Evolutionary conservation across 2,113 vertebrate genomes (phyloP), one percentile per base, ranked within the genome.

Genomic region (Hippocampus guttulatus): DNA sequence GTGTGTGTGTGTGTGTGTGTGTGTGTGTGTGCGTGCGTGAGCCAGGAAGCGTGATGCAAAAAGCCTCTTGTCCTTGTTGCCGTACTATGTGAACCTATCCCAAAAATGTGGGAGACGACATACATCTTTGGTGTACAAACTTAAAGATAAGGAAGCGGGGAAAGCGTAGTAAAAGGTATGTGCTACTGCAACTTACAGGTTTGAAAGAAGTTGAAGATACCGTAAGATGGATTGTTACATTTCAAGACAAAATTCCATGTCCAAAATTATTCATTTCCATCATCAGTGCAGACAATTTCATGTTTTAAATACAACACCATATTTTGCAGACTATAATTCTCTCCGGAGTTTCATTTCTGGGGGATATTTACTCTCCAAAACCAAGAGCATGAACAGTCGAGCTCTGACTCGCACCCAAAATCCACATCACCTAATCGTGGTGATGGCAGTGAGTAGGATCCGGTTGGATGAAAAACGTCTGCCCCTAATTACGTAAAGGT

Each of bases 21-120:
- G 60, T 74, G 76, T 72, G 23, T 81, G 74, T 62, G 60, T 63
- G 60, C 73, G 76, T 72, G 23, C 80, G 74, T 3, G 30, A 2
- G 3, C 62, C 69, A 57, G 70, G 3, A 49, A 78, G 52, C 52
- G 12, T 43, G 67, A 64, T 81, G 62, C 58, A 76, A 80, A 76
- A 68, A 64, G 63, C 43, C 21, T 30, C 21, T 67, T 47, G 21
- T 76, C 71, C 54, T 64, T 11, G 1, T 55, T 30, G 52, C 63
- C 78, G 72, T 27, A 55, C 49, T 16, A 1, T 51, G 15, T 73
- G 57, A 66, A 69, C 38, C 11, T 43, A 7, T 67, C 43, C 63
- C 18, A 20, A n/a, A 73, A 78, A 21, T 38, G 41, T 52, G 11
- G 11, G 51, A 58, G 47, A 74, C 40, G 41, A 74, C 43, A 52